Evolutionary conservation across 2,113 vertebrate species (phyloP).

Genomic region (Muntiacus reevesi): DNA sequence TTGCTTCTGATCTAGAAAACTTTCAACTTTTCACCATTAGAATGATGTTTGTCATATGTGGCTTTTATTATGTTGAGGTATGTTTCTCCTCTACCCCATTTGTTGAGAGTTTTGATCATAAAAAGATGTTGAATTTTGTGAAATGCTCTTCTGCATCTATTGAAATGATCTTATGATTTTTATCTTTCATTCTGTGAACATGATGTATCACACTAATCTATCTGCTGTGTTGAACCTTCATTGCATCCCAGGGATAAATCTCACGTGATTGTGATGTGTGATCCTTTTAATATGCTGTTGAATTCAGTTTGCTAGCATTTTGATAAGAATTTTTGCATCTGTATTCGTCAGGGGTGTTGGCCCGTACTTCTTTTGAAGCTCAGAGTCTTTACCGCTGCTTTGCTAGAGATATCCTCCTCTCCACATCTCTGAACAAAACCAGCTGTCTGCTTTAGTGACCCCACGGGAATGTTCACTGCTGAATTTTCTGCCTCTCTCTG

Average conservation of each 20-base stretch:
- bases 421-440: background rate
- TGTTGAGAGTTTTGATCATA: background rate
- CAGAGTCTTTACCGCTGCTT: background rate
- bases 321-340: background rate
- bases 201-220: background rate
- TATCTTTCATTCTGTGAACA: background rate
- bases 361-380: background rate
- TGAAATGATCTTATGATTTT: background rate
- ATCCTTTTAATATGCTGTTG: background rate
- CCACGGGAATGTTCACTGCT: background rate
- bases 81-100: background rate
- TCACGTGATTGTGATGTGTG: background rate
- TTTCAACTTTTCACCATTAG: background rate
- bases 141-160: background rate
- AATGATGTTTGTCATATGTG: background rate
- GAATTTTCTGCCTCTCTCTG: background rate
- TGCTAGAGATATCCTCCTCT: background rate
- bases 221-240: background rate
- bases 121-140: background rate
- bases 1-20: background rate
- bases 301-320: background rate
- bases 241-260: background rate
- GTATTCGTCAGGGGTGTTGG: background rate
- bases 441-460: background rate
- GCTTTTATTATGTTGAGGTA: background rate